phyloP scores from a whole-genome alignment of 2,113 vertebrate genomes.

The Erythrolamprus reginae region DNA sequence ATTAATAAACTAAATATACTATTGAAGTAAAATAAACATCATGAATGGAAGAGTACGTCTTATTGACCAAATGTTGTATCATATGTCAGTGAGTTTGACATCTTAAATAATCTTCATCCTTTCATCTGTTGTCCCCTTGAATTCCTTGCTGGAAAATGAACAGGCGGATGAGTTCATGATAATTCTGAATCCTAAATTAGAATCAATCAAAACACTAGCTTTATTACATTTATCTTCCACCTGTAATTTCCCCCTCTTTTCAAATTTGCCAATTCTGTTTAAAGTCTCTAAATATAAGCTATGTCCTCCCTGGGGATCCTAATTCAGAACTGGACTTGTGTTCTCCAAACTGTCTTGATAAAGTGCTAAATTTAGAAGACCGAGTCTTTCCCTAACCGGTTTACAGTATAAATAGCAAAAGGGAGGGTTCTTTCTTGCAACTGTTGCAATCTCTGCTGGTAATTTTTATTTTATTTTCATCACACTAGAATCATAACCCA shows the following conservation, averaged over 20 bases:
- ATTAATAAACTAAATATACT: neutral
- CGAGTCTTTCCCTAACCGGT: neutral
- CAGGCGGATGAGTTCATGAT: neutral
- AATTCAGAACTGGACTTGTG: neutral
- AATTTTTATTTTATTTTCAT: neutral
- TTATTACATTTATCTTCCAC: neutral
- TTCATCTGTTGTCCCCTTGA: neutral
- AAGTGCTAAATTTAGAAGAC: neutral
- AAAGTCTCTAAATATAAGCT: neutral
- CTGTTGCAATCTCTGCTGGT: neutral
- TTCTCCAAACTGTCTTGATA: neutral
- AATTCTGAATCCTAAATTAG: neutral
- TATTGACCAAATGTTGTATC: neutral
- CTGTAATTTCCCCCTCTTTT: neutral
- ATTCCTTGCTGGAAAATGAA: neutral
- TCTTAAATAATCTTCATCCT: neutral
- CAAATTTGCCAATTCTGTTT: neutral
- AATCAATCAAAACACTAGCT: neutral
- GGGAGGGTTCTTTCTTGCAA: neutral
- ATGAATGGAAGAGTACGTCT: constrained; percentile 12
- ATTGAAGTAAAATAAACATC: neutral
- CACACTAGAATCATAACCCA: neutral
- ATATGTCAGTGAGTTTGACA: accelerated
- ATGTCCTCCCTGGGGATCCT: neutral
- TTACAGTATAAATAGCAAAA: neutral